phyloP scores from a whole-genome alignment of 2,888 invertebrate species.

The Magallana nippona region DNA sequence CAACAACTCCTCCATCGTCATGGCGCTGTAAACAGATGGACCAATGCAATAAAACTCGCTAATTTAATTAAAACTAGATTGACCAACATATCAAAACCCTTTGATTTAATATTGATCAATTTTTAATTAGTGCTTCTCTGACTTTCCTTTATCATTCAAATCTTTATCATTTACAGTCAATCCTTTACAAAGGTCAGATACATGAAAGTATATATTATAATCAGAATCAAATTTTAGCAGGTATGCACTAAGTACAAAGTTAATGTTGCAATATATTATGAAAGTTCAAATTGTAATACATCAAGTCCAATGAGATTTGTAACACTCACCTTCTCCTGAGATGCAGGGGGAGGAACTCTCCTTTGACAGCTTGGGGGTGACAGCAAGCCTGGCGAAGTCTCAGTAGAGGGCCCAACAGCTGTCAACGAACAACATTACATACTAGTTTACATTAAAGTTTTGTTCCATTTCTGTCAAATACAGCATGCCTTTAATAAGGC shows the following conservation, averaged over 20 bases:
- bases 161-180: too few species aligned
- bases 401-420: constrained; percentile 85
- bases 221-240: too few species aligned
- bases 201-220: too few species aligned
- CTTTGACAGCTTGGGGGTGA: constrained; percentile 85
- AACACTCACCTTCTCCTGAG: constrained; percentile 71
- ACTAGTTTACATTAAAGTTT: neutral
- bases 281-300: too few species aligned
- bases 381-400: constrained; percentile 87
- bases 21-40: constrained; percentile 64
- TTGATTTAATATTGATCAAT: too few species aligned
- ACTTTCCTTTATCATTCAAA: too few species aligned
- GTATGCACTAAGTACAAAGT: too few species aligned
- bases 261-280: too few species aligned
- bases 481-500: neutral
- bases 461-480: neutral
- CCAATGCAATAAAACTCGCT: neutral
- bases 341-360: constrained; percentile 82
- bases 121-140: too few species aligned
- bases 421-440: constrained; percentile 57
- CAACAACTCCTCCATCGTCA: constrained; percentile 84
- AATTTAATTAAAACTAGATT: neutral
- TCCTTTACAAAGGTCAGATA: too few species aligned
- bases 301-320: neutral
- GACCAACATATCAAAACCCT: too few species aligned